Base-by-base conservation (phyloP, 2,113 vertebrate genomes). In the Callithrix jacchus region DNA sequence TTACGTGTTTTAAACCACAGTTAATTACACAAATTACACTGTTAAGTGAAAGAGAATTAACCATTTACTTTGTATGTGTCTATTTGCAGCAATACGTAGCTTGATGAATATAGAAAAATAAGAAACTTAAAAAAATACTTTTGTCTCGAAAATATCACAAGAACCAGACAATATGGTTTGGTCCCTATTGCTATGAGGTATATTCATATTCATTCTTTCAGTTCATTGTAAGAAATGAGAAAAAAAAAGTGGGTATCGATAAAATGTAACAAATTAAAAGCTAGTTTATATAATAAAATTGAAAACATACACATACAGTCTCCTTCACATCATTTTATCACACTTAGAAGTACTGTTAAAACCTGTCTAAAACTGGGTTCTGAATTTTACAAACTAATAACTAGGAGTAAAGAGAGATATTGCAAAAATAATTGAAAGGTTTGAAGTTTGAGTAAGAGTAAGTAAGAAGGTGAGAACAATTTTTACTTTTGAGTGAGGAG, bases 1-100 rank as follows among this genome's bases (percentile, higher is more conserved):
- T 93, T 93, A 77, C 83, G 64, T 96, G 37, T 93, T 97, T 93
- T 83, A 97, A 95, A 89, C 70, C 52, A 66, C 42, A 97, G 73
- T 94, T 96, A 97, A 96, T 98, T 97, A 94, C 70, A 92, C 58
- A 97, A 93, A 97, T 98, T 97, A 92, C 52, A 94, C 58, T 95
- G 92, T 86, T 93, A 96, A 95, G 61, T 80, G 85, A 96, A 92
- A 73, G 40, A 87, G 32, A 95, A 96, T 97, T 96, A 97, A 93
- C 30, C 14, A 89, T 37, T 97, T 47, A 56, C 76, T 97, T 88
- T 80, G 20, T 91, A 32, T 1, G 2, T 86, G 80, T 56, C 52
- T 96, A 66, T 97, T 97, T 94, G 68, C 88, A 95, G 25, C n/a
- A 85, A 86, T 71, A 93, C 40, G 54, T 95, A 47, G 9, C 27